phyloP scores from a whole-genome alignment of 2,113 vertebrate genomes.

The Terrapene triunguis region DNA sequence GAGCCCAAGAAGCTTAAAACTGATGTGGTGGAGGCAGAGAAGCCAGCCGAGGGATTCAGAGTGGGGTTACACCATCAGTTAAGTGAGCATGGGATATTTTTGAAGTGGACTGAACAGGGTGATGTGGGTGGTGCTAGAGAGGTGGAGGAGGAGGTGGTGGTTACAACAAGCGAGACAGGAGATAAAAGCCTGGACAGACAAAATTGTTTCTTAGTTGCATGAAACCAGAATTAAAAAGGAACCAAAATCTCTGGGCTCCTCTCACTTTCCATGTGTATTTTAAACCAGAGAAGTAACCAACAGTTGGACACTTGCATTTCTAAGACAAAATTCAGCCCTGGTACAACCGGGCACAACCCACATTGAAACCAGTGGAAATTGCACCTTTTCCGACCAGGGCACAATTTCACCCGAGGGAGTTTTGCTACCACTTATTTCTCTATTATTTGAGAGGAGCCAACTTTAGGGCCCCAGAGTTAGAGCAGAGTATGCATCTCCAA shows the following conservation, averaged over 20 bases:
- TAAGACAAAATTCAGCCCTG: background rate
- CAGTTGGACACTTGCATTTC: background rate
- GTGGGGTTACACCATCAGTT: background rate
- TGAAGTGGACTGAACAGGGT: background rate
- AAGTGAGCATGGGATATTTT: background rate
- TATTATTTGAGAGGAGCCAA: background rate
- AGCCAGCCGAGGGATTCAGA: background rate
- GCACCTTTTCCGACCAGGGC: background rate
- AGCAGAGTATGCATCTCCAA: background rate
- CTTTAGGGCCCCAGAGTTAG: background rate
- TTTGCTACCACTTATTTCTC: background rate
- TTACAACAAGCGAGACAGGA: background rate
- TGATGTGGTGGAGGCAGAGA: background rate
- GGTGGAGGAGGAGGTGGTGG: background rate
- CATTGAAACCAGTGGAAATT: background rate
- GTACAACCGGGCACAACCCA: background rate
- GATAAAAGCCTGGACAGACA: fast-evolving
- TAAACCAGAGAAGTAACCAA: background rate
- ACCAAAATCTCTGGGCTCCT: background rate
- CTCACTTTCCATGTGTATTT: fast-evolving
- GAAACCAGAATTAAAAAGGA: background rate
- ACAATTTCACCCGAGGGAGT: background rate
- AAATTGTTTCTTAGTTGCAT: background rate
- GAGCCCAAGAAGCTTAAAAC: background rate
- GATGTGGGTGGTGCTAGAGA: background rate